Percentiles rank a stretch among this genome's conserved stretches.
phyloP scores from a whole-genome alignment of 2,888 invertebrate genomes.

The Drosophila anomelani region DNA sequence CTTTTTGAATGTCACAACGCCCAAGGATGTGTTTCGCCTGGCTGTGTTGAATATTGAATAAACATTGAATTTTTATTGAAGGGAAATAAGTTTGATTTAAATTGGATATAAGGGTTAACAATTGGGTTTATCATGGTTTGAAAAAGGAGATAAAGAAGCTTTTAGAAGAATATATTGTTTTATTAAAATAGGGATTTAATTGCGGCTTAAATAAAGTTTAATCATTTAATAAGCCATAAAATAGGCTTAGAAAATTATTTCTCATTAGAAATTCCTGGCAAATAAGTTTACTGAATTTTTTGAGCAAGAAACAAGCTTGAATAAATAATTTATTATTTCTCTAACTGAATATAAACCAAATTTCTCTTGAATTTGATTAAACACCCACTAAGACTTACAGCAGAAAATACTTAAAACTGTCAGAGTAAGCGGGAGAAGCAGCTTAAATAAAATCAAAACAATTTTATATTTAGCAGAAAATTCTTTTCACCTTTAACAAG shows the following conservation, averaged over 20 bases:
- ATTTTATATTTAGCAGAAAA: background rate
- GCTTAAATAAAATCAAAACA: background rate
- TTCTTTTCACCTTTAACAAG: background rate
- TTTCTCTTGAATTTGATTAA: background rate
- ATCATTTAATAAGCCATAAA: background rate
- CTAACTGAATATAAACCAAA: background rate
- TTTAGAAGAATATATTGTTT: background rate
- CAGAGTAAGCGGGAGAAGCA: background rate
- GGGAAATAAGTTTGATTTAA: slow-evolving; percentile 1
- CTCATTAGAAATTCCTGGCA: background rate
- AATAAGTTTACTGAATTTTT: background rate
- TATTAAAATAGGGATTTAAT: no score
- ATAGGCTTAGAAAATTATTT: no score
- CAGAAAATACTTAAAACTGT: background rate
- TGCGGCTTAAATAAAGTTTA: background rate
- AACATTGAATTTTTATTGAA: slow-evolving; percentile 31
- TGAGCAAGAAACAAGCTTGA: background rate
- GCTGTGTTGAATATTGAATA: slow-evolving; percentile 1
- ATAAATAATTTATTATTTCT: background rate
- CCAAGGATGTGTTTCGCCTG: slow-evolving; percentile 10
- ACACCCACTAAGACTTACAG: no score
- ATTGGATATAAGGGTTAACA: background rate
- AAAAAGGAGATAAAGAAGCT: background rate
- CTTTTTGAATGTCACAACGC: slow-evolving; percentile 44
- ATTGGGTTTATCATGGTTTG: background rate